phyloP scores from a whole-genome alignment of 2,797 vertebrate genomes.

The Eulemur albifrons region DNA sequence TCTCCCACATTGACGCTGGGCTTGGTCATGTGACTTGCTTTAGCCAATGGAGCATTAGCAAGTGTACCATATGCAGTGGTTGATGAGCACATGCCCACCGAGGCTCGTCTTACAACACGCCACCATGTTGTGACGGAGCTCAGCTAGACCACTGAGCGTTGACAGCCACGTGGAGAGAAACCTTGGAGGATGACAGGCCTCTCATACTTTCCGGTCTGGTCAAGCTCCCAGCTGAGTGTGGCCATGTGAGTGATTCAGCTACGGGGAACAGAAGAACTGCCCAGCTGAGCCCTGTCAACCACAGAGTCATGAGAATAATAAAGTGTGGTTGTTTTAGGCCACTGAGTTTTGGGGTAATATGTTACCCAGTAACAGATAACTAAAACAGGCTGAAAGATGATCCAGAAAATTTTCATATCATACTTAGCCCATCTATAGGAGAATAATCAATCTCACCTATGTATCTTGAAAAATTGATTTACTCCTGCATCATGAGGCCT shows the following conservation, averaged over 20 bases:
- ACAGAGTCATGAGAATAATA: neutral
- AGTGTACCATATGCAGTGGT: neutral
- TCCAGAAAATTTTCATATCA: neutral
- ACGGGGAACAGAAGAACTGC: rapidly evolving
- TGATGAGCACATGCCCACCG: rapidly evolving
- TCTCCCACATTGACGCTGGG: rapidly evolving
- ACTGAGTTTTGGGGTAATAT: neutral
- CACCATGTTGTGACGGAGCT: neutral
- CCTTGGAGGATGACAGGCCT: neutral
- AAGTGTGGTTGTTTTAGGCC: neutral
- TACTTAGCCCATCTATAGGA: neutral
- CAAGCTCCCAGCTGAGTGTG: neutral
- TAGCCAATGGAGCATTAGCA: neutral
- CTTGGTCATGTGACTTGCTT: neutral
- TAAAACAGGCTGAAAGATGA: neutral
- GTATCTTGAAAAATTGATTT: neutral
- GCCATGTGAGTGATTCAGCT: neutral
- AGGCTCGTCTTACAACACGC: neutral
- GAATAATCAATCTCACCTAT: neutral
- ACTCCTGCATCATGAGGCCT: neutral
- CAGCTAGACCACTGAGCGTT: rapidly evolving
- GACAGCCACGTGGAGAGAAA: neutral
- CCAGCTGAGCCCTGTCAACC: neutral
- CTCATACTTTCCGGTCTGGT: neutral
- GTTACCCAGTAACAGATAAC: neutral